Conservation (phyloP, 2,888 invertebrate genomes). For the Ochropacha duplaris region DNA sequence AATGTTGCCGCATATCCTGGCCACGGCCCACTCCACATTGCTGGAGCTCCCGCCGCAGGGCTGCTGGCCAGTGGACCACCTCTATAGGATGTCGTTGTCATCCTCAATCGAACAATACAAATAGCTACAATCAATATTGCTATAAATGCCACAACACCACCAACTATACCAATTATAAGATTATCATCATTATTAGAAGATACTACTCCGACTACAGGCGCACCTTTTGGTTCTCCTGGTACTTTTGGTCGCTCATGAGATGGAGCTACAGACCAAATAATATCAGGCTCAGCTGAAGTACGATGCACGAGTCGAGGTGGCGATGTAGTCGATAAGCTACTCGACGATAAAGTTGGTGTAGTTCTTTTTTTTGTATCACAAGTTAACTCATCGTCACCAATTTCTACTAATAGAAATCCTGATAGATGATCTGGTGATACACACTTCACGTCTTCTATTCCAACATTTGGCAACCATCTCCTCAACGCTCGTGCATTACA, state of each 20-base stretch:
- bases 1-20: slow-evolving; percentile 83
- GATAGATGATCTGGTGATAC: slow-evolving; percentile 87
- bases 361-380: slow-evolving; percentile 87
- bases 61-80: slow-evolving; percentile 87
- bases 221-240: slow-evolving; percentile 83
- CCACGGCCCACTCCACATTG: slow-evolving; percentile 82
- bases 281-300: slow-evolving; percentile 90
- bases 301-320: slow-evolving; percentile 82
- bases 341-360: slow-evolving; percentile 66
- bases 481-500: slow-evolving; percentile 91
- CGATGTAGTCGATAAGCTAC: slow-evolving; percentile 63
- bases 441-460: slow-evolving; percentile 85
- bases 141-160: slow-evolving; percentile 95
- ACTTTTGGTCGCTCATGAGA: slow-evolving; percentile 84
- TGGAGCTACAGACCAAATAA: slow-evolving; percentile 94
- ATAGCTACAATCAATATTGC: slow-evolving; percentile 94
- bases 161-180: slow-evolving; percentile 96
- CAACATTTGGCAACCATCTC: slow-evolving; percentile 88
- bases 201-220: slow-evolving; percentile 79
- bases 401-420: slow-evolving; percentile 87
- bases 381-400: slow-evolving; percentile 91
- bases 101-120: slow-evolving; percentile 91
- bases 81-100: slow-evolving; percentile 86
- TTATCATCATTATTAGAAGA: slow-evolving; percentile 93
- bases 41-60: slow-evolving; percentile 83